Base-by-base conservation (phyloP, 2,113 vertebrate species). In the Pipa parva region DNA sequence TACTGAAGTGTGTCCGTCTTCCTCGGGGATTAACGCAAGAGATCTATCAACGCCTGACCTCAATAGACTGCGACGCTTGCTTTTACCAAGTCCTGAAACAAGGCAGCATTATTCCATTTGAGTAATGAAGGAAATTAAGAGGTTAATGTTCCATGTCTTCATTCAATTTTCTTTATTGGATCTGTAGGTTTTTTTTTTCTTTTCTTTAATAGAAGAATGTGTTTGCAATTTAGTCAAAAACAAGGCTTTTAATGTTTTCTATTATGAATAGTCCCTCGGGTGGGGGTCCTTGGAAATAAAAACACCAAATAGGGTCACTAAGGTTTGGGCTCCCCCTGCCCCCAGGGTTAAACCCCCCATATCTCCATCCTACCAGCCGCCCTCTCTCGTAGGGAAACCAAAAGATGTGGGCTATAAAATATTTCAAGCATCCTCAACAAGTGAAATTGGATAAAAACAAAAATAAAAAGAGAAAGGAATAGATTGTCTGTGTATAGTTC, bases 201-300 rank as follows among this genome's bases (percentile, higher is more conserved):
- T 82, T 83, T 83, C 17, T 74, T 81, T 84, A 84, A 86, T 84
- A 76, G 79, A 75, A 56, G 81, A 83, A 87, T 81, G 87, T 86
- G 83, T 76, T 80, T 87, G 73, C 76, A 63, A 88, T 89, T 88
- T 81, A 21, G 11, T 75, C 79, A 78, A 68, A 57, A 79, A 37
- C 37, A 22, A 77, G 64, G 22, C 78, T 78, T 88, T 87, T 88
- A 62, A 85, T 82, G 81, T 85, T 84, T 72, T 71, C 78, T 75
- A 79, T 81, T 78, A 86, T 74, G 68, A 66, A 63, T 77, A 81
- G 71, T 75, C 66, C 74, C 76, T 74, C 73, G 79, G 78, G 74
- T 76, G 0, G 79, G 83, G 79, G 73, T 71, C 52, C 75, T 76
- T 21, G 57, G 39, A 69, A 74, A 55, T 74, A 63, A 42, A 31